Percentiles rank a stretch among this genome's conserved stretches.
Conservation (phyloP, 2,113 vertebrate genomes). For the Rana temporaria region DNA sequence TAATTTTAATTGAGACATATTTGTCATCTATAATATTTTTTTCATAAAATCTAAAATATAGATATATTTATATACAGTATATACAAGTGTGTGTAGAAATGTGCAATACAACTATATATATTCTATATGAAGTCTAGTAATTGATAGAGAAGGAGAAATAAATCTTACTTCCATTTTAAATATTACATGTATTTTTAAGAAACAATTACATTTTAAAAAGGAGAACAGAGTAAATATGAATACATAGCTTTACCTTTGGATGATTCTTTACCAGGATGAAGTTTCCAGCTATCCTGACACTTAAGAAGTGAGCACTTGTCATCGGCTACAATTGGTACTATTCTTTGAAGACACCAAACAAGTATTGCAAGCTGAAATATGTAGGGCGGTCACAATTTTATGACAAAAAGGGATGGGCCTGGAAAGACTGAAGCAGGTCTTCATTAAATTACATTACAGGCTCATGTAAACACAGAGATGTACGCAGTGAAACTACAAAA, state of each 20-base stretch:
- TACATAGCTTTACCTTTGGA: slow-evolving; percentile 30
- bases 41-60: too few relatives aligned
- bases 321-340: slow-evolving; percentile 45
- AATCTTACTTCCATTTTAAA: too few relatives aligned
- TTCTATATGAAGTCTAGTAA: too few relatives aligned
- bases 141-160: too few relatives aligned
- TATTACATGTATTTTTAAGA: background rate
- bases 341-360: slow-evolving; percentile 48
- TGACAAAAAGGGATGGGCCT: slow-evolving; percentile 45
- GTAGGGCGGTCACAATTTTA: slow-evolving; percentile 40
- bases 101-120: too few relatives aligned
- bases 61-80: too few relatives aligned
- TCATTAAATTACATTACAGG: slow-evolving; percentile 42
- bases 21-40: too few relatives aligned
- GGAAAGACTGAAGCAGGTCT: slow-evolving; percentile 16
- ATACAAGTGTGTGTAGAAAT: too few relatives aligned
- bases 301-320: slow-evolving; percentile 37
- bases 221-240: background rate
- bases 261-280: slow-evolving; percentile 16
- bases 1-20: too few relatives aligned
- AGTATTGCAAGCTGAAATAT: slow-evolving; percentile 49
- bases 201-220: background rate
- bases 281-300: slow-evolving; percentile 17
- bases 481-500: slow-evolving; percentile 33
- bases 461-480: slow-evolving; percentile 19